phyloP scores from a whole-genome alignment of 1,140 invertebrate species.

The Habropoda laboriosa region DNA sequence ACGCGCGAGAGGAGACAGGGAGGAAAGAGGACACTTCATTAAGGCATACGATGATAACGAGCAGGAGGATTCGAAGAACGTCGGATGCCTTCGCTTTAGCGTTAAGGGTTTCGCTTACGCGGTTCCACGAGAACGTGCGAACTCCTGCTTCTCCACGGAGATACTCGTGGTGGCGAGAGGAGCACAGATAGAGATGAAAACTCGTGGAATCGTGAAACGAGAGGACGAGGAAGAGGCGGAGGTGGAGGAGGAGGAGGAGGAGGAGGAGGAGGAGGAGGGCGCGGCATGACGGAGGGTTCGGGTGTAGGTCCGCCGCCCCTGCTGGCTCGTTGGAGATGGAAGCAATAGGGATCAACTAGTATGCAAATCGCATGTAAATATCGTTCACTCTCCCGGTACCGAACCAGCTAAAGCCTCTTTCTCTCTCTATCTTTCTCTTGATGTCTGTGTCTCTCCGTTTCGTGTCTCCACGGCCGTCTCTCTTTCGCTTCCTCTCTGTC shows the following conservation, averaged over 20 bases:
- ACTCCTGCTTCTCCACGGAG: slow-evolving; percentile 43
- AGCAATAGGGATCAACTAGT: slow-evolving; percentile 83
- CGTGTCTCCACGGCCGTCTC: slow-evolving; percentile 32
- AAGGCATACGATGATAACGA: slow-evolving; percentile 61
- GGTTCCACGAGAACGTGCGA: slow-evolving; percentile 51
- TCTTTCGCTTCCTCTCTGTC: slow-evolving; percentile 48
- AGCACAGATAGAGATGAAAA: slow-evolving; percentile 59
- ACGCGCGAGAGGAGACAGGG: not conserved
- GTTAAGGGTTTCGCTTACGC: slow-evolving; percentile 69
- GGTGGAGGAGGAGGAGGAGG: slow-evolving; percentile 39
- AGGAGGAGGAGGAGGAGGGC: slow-evolving; percentile 45
- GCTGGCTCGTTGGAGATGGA: slow-evolving; percentile 80
- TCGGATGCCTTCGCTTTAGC: slow-evolving; percentile 61
- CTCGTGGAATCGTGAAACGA: slow-evolving; percentile 57
- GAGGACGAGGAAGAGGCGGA: slow-evolving; percentile 39
- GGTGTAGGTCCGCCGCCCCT: slow-evolving; percentile 75
- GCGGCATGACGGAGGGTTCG: slow-evolving; percentile 74
- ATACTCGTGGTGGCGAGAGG: slow-evolving; percentile 24
- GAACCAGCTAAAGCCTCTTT: slow-evolving; percentile 66
- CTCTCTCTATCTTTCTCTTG: slow-evolving; percentile 61
- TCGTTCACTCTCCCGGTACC: slow-evolving; percentile 79
- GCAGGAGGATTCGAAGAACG: slow-evolving; percentile 59
- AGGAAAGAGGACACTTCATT: slow-evolving; percentile 57
- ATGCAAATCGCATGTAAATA: slow-evolving; percentile 83
- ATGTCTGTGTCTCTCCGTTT: slow-evolving; percentile 58